A percentile compares a stretch with the other conserved stretches of the same genome.
These are phyloP conservation scores for Drosophila melanica DNA, from an alignment of 1,140 invertebrate species.

Conservation along the genomic window DNA sequence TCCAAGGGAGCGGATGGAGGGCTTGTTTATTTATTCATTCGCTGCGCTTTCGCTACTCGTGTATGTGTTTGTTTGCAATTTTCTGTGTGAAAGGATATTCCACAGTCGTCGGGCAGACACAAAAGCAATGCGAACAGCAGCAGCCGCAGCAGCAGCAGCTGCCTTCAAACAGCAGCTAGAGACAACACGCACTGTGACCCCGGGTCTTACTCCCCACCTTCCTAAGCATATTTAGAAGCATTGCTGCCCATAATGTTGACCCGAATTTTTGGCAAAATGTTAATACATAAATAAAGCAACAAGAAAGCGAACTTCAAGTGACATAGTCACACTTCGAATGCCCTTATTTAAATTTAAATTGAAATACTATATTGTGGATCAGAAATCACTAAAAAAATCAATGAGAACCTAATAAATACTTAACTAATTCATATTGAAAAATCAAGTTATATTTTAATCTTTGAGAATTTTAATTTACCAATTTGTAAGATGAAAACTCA, in stretches of 20 bases:
- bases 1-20: conserved; percentile 18
- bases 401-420: too few relatives aligned
- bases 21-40: conserved; percentile 82
- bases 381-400: too few relatives aligned
- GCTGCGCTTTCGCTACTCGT: conserved; percentile 58
- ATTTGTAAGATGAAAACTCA: too few relatives aligned
- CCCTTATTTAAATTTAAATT: conserved; percentile 12
- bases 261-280: conserved; percentile 79
- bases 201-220: conserved; percentile 9
- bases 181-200: conserved; percentile 58
- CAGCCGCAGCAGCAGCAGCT: conserved; percentile 28
- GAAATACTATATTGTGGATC: too few relatives aligned
- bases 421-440: neutral
- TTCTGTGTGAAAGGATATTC: conserved; percentile 78
- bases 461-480: too few relatives aligned
- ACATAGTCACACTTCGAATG: conserved; percentile 38
- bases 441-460: too few relatives aligned
- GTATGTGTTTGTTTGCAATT: conserved; percentile 76
- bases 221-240: conserved; percentile 44
- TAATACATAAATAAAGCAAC: conserved; percentile 78
- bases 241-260: conserved; percentile 80
- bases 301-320: conserved; percentile 31
- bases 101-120: conserved; percentile 63
- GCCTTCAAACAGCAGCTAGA: conserved; percentile 32
- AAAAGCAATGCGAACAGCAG: conserved; percentile 46